Evolutionary conservation across 2,888 invertebrate species (phyloP).

Genomic region (Hyles lineata): DNA sequence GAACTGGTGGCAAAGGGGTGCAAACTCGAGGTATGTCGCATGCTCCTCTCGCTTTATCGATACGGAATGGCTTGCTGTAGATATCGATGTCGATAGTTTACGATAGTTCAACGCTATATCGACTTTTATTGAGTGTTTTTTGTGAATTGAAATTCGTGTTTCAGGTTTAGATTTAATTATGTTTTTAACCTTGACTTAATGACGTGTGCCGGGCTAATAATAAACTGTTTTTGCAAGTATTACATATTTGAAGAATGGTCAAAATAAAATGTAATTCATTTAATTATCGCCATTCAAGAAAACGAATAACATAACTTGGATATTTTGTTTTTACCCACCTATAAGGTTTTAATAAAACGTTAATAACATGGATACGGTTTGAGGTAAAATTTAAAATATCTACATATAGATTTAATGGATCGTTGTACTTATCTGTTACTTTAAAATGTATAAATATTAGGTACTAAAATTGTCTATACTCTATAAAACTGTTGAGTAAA

Average conservation of each 20-base stretch:
- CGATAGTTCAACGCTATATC: conserved; percentile 21
- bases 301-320: no score
- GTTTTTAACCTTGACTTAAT: not conserved
- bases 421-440: not conserved
- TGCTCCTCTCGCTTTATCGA: conserved; percentile 22
- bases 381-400: no score
- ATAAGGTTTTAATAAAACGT: no score
- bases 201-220: not conserved
- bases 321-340: no score
- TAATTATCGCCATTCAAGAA: no score
- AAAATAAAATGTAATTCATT: no score
- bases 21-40: conserved; percentile 74
- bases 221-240: not conserved
- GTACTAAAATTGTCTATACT: no score
- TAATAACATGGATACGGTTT: no score
- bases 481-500: no score
- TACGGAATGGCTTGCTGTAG: conserved; percentile 29
- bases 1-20: conserved; percentile 81
- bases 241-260: no score
- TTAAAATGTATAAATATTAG: no score
- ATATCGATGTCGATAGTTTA: conserved; percentile 14
- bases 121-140: not conserved
- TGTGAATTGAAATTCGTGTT: not conserved
- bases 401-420: not conserved
- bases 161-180: not conserved